phyloP scores from a whole-genome alignment of 2,888 invertebrate species.

The Ellobium chinense region DNA sequence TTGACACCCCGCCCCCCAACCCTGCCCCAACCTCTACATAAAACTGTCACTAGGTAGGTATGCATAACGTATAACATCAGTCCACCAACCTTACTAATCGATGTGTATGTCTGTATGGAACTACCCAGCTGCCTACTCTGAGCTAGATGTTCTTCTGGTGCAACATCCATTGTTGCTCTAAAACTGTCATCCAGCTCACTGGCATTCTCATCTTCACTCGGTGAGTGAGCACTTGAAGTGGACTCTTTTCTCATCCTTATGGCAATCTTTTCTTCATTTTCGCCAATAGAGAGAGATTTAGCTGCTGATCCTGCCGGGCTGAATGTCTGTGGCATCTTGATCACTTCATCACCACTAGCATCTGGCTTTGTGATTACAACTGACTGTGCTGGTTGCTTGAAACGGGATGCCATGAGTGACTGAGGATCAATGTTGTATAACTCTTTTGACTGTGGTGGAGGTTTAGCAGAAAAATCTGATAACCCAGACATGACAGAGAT shows the following conservation, averaged over 20 bases:
- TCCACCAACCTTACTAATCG: too few species aligned
- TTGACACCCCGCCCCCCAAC: too few species aligned
- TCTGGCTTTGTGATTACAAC: too few species aligned
- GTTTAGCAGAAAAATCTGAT: not conserved
- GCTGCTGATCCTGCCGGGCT: not conserved
- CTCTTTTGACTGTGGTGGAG: not conserved
- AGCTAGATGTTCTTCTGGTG: not conserved
- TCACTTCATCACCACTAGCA: too few species aligned
- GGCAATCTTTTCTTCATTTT: too few species aligned
- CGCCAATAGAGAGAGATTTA: too few species aligned
- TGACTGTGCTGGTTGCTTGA: too few species aligned
- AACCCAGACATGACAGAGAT: not conserved
- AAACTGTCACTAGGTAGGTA: too few species aligned
- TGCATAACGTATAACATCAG: too few species aligned
- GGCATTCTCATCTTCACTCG: too few species aligned
- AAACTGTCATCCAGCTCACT: not conserved
- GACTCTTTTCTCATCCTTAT: not conserved
- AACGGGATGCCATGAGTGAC: not conserved
- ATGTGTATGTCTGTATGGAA: too few species aligned
- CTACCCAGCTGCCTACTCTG: not conserved
- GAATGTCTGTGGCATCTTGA: not conserved
- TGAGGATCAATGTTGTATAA: not conserved
- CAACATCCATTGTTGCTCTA: not conserved
- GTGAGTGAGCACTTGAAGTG: not conserved
- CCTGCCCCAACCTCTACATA: too few species aligned